phyloP scores from a whole-genome alignment of 1,140 invertebrate species.

The Trypoxylus dichotomus region DNA sequence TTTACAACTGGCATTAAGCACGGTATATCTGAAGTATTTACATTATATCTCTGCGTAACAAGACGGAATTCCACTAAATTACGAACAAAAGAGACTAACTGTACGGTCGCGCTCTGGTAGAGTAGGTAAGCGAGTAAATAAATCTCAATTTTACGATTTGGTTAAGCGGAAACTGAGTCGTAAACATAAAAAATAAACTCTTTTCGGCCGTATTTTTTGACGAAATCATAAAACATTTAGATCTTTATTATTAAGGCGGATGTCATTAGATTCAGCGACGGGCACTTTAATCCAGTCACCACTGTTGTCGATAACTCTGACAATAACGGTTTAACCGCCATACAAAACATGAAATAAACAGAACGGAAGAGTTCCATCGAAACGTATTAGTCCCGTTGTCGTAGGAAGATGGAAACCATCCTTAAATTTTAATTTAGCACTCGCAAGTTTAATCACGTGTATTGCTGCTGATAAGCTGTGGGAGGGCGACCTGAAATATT shows the following conservation, averaged over 20 bases:
- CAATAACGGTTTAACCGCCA: neutral
- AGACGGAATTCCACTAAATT: neutral
- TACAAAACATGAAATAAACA: neutral
- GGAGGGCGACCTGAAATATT: too few relatives aligned
- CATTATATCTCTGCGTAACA: neutral
- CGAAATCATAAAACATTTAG: neutral
- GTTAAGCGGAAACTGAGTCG: neutral
- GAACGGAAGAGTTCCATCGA: too few relatives aligned
- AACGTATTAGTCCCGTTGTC: too few relatives aligned
- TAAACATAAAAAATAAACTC: conserved; percentile 4
- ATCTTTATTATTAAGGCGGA: neutral
- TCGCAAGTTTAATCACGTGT: too few relatives aligned
- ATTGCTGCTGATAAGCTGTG: too few relatives aligned
- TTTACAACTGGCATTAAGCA: neutral
- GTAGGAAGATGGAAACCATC: too few relatives aligned
- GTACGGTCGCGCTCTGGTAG: neutral
- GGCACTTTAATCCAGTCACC: neutral
- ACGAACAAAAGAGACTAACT: neutral
- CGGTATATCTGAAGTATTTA: neutral
- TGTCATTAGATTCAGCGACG: neutral
- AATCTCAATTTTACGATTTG: neutral
- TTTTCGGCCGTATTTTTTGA: neutral
- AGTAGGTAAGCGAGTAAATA: neutral
- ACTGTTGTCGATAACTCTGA: neutral
- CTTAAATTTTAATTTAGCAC: too few relatives aligned